Evolutionary conservation across 2,113 vertebrate genomes (phyloP).

Genomic region (Numida meleagris): DNA sequence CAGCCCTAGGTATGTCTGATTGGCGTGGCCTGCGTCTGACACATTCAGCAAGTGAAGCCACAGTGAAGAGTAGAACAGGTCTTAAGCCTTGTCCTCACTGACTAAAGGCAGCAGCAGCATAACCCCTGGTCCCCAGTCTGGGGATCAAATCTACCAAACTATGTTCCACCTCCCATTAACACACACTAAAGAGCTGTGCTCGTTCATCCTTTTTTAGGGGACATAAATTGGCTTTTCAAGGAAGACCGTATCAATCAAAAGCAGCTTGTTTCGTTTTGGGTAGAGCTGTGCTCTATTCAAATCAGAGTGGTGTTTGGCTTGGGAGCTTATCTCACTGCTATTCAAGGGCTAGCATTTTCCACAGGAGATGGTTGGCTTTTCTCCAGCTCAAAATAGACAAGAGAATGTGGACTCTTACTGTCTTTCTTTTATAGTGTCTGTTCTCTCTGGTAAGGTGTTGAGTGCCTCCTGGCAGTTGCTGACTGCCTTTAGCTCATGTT

Average conservation of each 20-base stretch:
- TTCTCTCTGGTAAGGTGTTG: not conserved
- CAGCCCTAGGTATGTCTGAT: not conserved
- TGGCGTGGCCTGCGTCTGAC: not conserved
- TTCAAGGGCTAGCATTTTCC: not conserved
- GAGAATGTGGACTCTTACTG: not conserved
- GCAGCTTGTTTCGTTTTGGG: not conserved
- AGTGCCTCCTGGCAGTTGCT: not conserved
- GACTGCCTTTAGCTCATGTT: not conserved
- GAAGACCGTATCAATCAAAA: not conserved
- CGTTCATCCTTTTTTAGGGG: not conserved
- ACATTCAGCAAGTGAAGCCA: not conserved
- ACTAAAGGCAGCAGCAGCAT: not conserved
- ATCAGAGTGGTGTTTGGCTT: not conserved
- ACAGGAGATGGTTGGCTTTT: not conserved
- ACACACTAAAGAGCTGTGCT: not conserved
- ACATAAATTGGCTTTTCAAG: not conserved
- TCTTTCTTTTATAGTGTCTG: not conserved
- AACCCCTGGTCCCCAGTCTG: not conserved
- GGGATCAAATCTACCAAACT: not conserved
- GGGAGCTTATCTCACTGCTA: not conserved
- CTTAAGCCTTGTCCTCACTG: not conserved
- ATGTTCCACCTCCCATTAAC: not conserved
- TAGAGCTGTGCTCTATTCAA: not conserved
- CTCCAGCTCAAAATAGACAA: not conserved
- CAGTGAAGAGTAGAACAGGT: not conserved